A percentile compares a stretch with the other conserved stretches of the same genome.
These are phyloP conservation scores for Semotilus atromaculatus DNA, from an alignment of 2,797 vertebrate genomes.

Conservation along the genomic window DNA sequence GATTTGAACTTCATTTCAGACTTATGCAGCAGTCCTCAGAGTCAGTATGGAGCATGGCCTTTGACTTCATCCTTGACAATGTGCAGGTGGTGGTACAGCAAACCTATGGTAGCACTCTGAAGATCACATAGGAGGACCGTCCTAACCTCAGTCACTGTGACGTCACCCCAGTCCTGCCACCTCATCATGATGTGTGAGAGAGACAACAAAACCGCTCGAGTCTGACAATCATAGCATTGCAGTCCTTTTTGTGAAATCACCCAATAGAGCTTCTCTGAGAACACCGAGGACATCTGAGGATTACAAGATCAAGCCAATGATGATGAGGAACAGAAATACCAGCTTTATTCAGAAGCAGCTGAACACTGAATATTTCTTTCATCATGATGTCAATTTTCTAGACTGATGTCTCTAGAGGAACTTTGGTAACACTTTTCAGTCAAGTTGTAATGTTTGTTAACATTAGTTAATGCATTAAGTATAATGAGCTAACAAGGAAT, in stretches of 20 bases:
- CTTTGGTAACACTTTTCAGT: constrained; percentile 21
- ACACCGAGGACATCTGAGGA: constrained; percentile 4
- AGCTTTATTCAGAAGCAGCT: neutral
- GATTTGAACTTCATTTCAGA: constrained; percentile 70
- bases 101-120: constrained; percentile 94
- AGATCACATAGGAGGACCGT: constrained; percentile 81
- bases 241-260: constrained; percentile 17
- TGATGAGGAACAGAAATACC: neutral
- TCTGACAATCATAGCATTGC: constrained; percentile 36
- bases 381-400: constrained; percentile 49
- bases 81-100: constrained; percentile 98
- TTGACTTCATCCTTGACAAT: constrained; percentile 99
- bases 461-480: neutral
- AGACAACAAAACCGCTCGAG: constrained; percentile 15
- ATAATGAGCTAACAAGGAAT: neutral
- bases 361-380: constrained; percentile 28
- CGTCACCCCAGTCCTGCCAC: constrained; percentile 48
- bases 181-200: constrained; percentile 24
- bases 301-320: constrained; percentile 4
- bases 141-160: constrained; percentile 66
- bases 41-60: constrained; percentile 99
- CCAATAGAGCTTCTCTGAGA: constrained; percentile 24
- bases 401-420: constrained; percentile 23
- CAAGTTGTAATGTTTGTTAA: constrained; percentile 21
- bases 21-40: constrained; percentile 97